Evolutionary conservation across 2,888 invertebrate species (phyloP).

Genomic region (Eumerus sabulonum): DNA sequence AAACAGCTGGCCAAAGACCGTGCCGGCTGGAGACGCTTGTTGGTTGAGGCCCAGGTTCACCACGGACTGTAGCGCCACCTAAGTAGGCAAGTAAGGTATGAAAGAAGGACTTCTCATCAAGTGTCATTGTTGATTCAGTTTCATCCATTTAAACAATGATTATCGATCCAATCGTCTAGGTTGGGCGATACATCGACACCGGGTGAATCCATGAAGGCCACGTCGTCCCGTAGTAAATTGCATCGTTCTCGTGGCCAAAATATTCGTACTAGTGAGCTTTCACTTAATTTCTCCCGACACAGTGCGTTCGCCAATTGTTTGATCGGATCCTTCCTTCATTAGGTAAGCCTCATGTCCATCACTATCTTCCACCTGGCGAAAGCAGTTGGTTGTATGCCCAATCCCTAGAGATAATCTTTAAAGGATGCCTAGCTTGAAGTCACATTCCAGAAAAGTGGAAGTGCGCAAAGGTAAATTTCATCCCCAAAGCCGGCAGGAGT

Average conservation of each 20-base stretch:
- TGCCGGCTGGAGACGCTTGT: too few relatives aligned
- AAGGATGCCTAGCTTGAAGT: too few relatives aligned
- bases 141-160: slow-evolving; percentile 99
- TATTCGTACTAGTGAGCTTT: slow-evolving; percentile 93
- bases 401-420: too few relatives aligned
- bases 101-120: slow-evolving; percentile 99
- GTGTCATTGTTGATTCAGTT: slow-evolving; percentile 99
- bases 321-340: slow-evolving; percentile 90
- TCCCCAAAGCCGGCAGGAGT: too few relatives aligned
- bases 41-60: too few relatives aligned
- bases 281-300: slow-evolving; percentile 93
- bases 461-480: too few relatives aligned
- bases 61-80: too few relatives aligned
- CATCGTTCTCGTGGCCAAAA: slow-evolving; percentile 98
- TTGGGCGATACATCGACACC: slow-evolving; percentile 99
- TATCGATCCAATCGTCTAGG: slow-evolving; percentile 99
- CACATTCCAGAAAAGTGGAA: too few relatives aligned
- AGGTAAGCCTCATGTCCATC: slow-evolving; percentile 93
- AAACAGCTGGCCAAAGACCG: too few relatives aligned
- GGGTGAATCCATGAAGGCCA: slow-evolving; percentile 98
- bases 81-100: too few relatives aligned
- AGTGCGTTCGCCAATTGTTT: slow-evolving; percentile 96
- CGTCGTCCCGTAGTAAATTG: slow-evolving; percentile 95
- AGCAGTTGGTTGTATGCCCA: slow-evolving; percentile 99
- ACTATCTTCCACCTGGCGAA: slow-evolving; percentile 97